Conservation (phyloP, 2,888 invertebrate genomes). For the Ormyrus labotus region DNA sequence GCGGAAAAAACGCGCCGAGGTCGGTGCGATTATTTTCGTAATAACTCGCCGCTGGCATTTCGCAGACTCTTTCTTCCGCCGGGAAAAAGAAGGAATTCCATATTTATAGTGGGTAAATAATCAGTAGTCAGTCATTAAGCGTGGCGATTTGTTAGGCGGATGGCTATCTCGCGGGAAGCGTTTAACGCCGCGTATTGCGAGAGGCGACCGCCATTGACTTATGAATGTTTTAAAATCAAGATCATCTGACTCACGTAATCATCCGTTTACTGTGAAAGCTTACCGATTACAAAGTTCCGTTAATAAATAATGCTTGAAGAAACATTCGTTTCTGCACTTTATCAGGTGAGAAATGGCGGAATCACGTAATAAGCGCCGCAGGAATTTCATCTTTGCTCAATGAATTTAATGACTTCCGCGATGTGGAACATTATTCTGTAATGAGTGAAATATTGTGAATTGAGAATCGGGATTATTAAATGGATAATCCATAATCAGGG, state of each 20-base stretch:
- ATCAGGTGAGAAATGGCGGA: slow-evolving; percentile 19
- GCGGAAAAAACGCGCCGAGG: slow-evolving; percentile 1
- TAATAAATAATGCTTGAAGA: slow-evolving; percentile 10
- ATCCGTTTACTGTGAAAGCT: slow-evolving; percentile 18
- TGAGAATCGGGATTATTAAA: neutral
- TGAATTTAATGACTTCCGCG: too few species aligned
- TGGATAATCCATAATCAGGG: neutral
- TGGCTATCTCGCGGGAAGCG: slow-evolving; percentile 5
- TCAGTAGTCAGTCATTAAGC: neutral
- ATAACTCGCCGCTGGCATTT: neutral
- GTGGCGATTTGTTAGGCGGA: neutral
- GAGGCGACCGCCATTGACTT: neutral
- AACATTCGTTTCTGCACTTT: neutral
- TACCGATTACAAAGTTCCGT: neutral
- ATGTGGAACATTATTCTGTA: too few species aligned
- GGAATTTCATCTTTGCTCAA: neutral
- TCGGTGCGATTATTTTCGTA: neutral
- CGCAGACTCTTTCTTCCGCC: neutral
- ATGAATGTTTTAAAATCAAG: slow-evolving; percentile 12
- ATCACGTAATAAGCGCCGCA: neutral
- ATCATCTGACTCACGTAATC: slow-evolving; percentile 34
- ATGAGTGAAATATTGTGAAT: too few species aligned
- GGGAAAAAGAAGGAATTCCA: slow-evolving; percentile 3
- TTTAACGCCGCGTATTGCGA: neutral
- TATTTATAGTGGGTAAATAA: slow-evolving; percentile 15